Evolutionary conservation across 2,888 invertebrate species (phyloP).

Genomic region (Lepidochitona cinerea): DNA sequence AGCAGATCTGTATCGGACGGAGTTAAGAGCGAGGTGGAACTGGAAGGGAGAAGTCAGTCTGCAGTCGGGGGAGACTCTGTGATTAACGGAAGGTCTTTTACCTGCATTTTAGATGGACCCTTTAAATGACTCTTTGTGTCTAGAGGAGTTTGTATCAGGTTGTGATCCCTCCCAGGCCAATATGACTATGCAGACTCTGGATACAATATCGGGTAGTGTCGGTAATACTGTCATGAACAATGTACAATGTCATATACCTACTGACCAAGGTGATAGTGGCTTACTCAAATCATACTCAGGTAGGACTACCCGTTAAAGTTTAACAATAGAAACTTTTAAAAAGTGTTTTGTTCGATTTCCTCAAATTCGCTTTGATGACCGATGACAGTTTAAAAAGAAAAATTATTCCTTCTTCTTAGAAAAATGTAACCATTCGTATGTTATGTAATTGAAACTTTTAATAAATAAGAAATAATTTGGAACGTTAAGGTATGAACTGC

Average conservation of each 20-base stretch:
- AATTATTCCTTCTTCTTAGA: too few relatives aligned
- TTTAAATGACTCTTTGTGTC: constrained; percentile 53
- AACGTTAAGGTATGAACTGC: too few relatives aligned
- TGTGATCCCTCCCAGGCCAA: constrained; percentile 32
- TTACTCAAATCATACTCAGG: not conserved
- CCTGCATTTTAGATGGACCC: constrained; percentile 52
- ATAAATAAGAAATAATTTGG: too few relatives aligned
- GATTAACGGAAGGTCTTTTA: constrained; percentile 6
- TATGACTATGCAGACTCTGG: constrained; percentile 40
- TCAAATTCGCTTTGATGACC: too few relatives aligned
- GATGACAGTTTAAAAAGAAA: too few relatives aligned
- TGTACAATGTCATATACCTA: not conserved
- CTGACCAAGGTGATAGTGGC: not conserved
- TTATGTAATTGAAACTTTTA: too few relatives aligned
- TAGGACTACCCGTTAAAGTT: too few relatives aligned
- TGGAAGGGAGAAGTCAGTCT: not conserved
- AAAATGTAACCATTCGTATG: too few relatives aligned
- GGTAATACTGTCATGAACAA: not conserved
- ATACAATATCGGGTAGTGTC: constrained; percentile 4
- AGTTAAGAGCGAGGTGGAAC: not conserved
- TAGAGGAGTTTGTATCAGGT: constrained; percentile 52
- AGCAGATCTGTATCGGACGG: too few relatives aligned
- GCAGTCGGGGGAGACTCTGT: not conserved
- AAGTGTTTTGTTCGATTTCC: too few relatives aligned
- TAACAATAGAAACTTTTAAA: too few relatives aligned